phyloP scores from a whole-genome alignment of 2,888 invertebrate genomes.

The Cyclophora albipunctata region DNA sequence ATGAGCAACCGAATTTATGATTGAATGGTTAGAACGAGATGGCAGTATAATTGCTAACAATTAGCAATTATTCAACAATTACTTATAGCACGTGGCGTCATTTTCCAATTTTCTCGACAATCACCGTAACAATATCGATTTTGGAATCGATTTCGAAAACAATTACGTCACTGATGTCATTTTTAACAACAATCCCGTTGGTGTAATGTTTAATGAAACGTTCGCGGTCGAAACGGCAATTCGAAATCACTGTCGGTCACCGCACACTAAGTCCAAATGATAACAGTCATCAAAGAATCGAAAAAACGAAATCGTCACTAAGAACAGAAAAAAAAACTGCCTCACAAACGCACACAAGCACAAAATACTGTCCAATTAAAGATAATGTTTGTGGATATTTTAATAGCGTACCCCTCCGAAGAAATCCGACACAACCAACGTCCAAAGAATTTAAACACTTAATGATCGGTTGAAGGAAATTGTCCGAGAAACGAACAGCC shows the following conservation, averaged over 20 bases:
- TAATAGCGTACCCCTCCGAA: conserved; percentile 73
- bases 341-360: conserved; percentile 63
- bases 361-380: conserved; percentile 74
- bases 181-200: conserved; percentile 41
- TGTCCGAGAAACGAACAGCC: conserved; percentile 72
- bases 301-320: conserved; percentile 67
- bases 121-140: conserved; percentile 22
- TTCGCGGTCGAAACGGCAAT: conserved; percentile 25
- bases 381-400: conserved; percentile 75
- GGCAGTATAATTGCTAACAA: conserved; percentile 60
- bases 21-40: conserved; percentile 55
- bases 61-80: conserved; percentile 55
- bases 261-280: conserved; percentile 60
- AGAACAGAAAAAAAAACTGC: conserved; percentile 49
- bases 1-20: conserved; percentile 42
- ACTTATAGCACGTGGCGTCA: conserved; percentile 56
- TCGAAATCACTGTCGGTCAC: conserved; percentile 45
- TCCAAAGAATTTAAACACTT: conserved; percentile 74
- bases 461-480: conserved; percentile 75
- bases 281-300: conserved; percentile 66
- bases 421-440: conserved; percentile 75
- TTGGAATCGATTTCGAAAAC: conserved; percentile 11
- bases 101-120: conserved; percentile 39
- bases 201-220: conserved; percentile 20
- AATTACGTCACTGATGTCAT: conserved; percentile 68